These are phyloP conservation scores for Enteromius afrohamiltoni DNA, from an alignment of 2,797 vertebrate genomes.

Conservation along the genomic window DNA sequence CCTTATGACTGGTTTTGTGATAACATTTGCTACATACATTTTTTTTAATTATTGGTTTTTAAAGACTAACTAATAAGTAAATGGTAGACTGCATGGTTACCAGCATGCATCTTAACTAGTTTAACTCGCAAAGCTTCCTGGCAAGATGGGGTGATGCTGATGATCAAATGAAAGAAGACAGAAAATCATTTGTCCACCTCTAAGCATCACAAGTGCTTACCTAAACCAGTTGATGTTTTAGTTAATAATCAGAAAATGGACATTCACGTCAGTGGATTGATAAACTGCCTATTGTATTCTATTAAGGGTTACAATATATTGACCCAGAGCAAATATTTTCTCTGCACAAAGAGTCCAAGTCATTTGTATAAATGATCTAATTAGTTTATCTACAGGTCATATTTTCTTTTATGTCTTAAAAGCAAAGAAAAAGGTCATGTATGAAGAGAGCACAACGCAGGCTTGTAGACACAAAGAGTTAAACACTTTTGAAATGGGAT, in stretches of 20 bases:
- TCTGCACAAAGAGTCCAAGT: conserved; percentile 40
- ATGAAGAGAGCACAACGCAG: conserved; percentile 22
- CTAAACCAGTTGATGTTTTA: not conserved
- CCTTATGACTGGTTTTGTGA: too few relatives aligned
- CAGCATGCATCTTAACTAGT: not conserved
- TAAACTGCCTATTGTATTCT: conserved; percentile 8
- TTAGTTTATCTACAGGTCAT: conserved; percentile 42
- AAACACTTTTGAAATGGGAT: conserved; percentile 3
- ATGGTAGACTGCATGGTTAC: too few relatives aligned
- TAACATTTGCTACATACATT: not conserved
- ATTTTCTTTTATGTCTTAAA: conserved; percentile 49
- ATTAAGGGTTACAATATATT: conserved; percentile 25
- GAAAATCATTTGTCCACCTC: not conserved
- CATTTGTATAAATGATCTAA: conserved; percentile 38
- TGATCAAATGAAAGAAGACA: not conserved
- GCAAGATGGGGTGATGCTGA: not conserved
- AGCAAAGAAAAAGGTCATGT: conserved; percentile 35
- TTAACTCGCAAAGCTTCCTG: not conserved
- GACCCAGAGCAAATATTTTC: conserved; percentile 46
- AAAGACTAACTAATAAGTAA: too few relatives aligned
- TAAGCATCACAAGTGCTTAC: not conserved
- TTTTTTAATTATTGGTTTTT: too few relatives aligned
- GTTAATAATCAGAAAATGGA: not conserved
- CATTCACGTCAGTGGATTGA: not conserved
- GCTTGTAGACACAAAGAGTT: conserved; percentile 15